Base-by-base conservation (phyloP, 2,113 vertebrate genomes). In the Epinephelus cyanopodus region DNA sequence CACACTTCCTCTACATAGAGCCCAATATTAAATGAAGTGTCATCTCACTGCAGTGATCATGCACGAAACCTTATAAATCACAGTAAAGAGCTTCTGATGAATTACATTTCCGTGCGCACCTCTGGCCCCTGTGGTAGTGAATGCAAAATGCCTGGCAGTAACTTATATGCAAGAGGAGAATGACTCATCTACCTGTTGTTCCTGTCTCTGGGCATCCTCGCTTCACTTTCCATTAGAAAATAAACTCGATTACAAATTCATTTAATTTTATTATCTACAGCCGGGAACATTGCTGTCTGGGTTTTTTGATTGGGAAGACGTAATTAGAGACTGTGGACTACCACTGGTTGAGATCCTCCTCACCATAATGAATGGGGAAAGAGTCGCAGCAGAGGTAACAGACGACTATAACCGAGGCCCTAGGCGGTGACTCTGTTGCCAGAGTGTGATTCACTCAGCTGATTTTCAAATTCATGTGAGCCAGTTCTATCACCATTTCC, bases 141-240 rank as follows among this genome's bases (percentile, higher is more conserved):
- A 87, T 83, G 82, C 61, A 61, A 78, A 86, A 73, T 42, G 56
- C 27, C 73, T 62, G 74, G 29, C 70, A 68, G 33, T 57, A 54
- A 17, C 58, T 78, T 57, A 48, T 42, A 70, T 45, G 50, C 67
- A 71, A 53, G 60, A 47, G 14, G 42, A 50, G n/a, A 45, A 63
- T 82, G 85, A 91, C 70, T 89, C 87, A 82, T 77, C 71, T 68
- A 77, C 82, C 81, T 86, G 74, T 58, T 69, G 64, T 58, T 77
- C 57, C 53, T 23, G 37, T 78, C 68, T 60, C 58, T 73, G 78
- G 67, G 75, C 83, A 61, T 66, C 52, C 18, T 69, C 50, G 60
- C 27, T 54, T 77, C 73, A 72, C 64, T 69, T 86, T 79, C 58
- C 79, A 75, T 88, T 76, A 66, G 52, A 87, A 89, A 71, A 87